Evolutionary conservation across 2,888 invertebrate species (phyloP).

Genomic region (Drosophila robusta): DNA sequence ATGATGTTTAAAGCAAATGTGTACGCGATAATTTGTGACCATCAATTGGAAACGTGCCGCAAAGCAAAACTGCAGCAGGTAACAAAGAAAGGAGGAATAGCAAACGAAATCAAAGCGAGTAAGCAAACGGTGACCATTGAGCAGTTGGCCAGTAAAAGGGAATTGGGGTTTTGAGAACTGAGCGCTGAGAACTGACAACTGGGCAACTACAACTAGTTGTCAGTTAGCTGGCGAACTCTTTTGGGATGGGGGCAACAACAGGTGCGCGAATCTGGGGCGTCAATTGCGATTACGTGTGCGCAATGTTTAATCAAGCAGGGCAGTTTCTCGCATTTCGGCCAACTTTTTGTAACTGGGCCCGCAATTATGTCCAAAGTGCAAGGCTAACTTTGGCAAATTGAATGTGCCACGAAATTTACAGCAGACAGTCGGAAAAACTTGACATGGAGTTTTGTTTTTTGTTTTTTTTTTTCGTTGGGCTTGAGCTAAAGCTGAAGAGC

Average conservation of each 20-base stretch:
- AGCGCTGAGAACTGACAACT: too few species aligned
- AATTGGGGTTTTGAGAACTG: constrained; percentile 2
- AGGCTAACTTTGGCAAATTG: constrained; percentile 53
- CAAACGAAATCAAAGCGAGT: constrained; percentile 7
- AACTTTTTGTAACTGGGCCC: constrained; percentile 1
- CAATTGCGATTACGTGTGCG: constrained; percentile 72
- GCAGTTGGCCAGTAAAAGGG: neutral
- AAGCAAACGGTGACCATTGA: neutral
- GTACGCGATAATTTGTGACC: constrained; percentile 3
- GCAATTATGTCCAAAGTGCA: constrained; percentile 37
- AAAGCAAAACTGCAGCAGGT: neutral
- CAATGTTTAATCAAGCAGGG: constrained; percentile 63
- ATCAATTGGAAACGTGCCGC: constrained; percentile 13
- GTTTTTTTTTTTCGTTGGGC: neutral
- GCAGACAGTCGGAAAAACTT: constrained; percentile 17
- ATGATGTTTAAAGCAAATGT: neutral
- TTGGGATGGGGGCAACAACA: constrained; percentile 46
- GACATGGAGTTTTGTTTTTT: constrained; percentile 3
- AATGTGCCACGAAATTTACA: constrained; percentile 61
- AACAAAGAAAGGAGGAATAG: neutral
- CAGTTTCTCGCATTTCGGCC: constrained; percentile 9
- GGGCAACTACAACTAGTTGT: constrained; percentile 2
- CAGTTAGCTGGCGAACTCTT: neutral
- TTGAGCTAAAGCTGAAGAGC: neutral
- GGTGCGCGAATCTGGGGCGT: constrained; percentile 77